Evolutionary conservation across 2,113 vertebrate species (phyloP).

Genomic region (Alosa alosa): DNA sequence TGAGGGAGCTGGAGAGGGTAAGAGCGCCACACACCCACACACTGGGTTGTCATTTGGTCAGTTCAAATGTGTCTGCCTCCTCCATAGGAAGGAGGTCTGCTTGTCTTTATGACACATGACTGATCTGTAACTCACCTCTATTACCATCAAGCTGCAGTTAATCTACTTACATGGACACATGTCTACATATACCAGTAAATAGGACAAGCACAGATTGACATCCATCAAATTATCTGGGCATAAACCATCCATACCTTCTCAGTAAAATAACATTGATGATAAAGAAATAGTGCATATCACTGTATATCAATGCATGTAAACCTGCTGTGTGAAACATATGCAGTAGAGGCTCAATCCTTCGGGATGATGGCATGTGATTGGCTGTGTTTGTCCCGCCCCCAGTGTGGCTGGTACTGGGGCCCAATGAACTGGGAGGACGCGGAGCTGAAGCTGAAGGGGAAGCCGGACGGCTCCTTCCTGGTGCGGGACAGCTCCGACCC

Average conservation of each 20-base stretch:
- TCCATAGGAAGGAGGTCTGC: neutral
- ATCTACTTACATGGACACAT: neutral
- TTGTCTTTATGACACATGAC: neutral
- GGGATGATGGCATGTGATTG: neutral
- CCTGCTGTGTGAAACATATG: neutral
- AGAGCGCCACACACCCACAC: neutral
- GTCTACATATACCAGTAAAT: neutral
- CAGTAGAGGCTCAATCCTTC: neutral
- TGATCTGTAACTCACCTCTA: neutral
- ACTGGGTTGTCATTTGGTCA: neutral
- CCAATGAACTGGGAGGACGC: slow-evolving; percentile 98
- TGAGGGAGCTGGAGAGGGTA: slow-evolving; percentile 92
- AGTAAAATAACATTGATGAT: neutral
- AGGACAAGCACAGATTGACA: neutral
- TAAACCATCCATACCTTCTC: neutral
- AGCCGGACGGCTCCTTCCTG: slow-evolving; percentile 92
- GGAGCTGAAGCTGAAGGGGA: slow-evolving; percentile 95
- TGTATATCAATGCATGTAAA: neutral
- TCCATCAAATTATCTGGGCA: neutral
- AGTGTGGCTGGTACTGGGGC: slow-evolving; percentile 98
- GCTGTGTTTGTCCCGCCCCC: slow-evolving; percentile 2
- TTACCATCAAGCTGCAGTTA: neutral
- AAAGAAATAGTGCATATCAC: neutral
- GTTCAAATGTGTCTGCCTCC: too few species aligned
- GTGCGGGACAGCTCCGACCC: slow-evolving; percentile 96